Conservation (phyloP, 1,140 invertebrate species). For the Neodiprion pinetum region DNA sequence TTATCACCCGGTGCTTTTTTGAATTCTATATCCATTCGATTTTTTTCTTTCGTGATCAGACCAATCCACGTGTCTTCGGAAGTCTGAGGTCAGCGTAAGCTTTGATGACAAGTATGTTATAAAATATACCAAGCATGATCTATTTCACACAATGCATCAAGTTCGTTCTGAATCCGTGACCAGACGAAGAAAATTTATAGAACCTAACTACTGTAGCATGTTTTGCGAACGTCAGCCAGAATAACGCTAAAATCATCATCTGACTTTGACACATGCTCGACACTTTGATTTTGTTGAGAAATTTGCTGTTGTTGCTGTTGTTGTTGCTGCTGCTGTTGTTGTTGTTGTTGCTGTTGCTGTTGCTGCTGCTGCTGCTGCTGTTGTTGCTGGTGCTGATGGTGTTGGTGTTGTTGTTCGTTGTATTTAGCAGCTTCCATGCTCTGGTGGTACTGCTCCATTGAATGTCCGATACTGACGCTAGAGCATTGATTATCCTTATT, state of each 20-base stretch:
- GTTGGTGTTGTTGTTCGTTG: slow-evolving; percentile 60
- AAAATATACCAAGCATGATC: slow-evolving; percentile 17
- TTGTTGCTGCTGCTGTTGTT: slow-evolving; percentile 48
- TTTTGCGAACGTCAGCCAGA: slow-evolving; percentile 82
- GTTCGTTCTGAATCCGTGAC: background rate
- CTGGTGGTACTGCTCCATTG: slow-evolving; percentile 55
- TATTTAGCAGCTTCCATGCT: slow-evolving; percentile 53
- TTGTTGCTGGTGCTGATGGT: slow-evolving; percentile 61
- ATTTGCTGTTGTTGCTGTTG: slow-evolving; percentile 37
- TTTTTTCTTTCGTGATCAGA: background rate
- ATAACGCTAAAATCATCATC: slow-evolving; percentile 88
- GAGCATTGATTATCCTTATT: slow-evolving; percentile 51
- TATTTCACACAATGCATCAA: slow-evolving; percentile 10
- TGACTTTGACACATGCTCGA: slow-evolving; percentile 65
- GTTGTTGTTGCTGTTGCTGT: slow-evolving; percentile 30
- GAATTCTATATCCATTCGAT: background rate
- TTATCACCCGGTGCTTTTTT: too few species aligned
- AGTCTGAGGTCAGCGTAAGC: too few species aligned
- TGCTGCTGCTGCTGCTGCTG: slow-evolving; percentile 51
- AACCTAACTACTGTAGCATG: slow-evolving; percentile 81
- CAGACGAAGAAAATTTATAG: slow-evolving; percentile 10
- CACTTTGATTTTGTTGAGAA: slow-evolving; percentile 39
- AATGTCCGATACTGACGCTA: slow-evolving; percentile 42
- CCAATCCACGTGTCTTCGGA: background rate
- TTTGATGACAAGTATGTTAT: too few species aligned